These are phyloP conservation scores for Conus ventricosus DNA, from an alignment of 1,140 invertebrate genomes.

Conservation along the genomic window DNA sequence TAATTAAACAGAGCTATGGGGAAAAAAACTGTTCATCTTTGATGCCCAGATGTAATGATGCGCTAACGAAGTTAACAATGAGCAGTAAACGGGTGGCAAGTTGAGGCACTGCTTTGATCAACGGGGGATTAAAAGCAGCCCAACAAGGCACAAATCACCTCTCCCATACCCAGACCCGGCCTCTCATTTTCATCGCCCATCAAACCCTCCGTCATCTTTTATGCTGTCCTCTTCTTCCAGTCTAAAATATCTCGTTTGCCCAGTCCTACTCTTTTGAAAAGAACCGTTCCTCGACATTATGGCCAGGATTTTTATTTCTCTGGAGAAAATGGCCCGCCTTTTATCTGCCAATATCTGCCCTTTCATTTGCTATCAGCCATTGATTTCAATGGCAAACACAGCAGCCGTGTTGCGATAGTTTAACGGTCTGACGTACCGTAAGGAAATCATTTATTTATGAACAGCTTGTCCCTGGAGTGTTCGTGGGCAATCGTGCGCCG, in stretches of 20 bases:
- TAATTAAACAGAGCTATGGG: not conserved
- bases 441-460: constrained; percentile 17
- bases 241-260: constrained; percentile 6
- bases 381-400: constrained; percentile 3
- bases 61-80: constrained; percentile 11
- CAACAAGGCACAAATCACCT: constrained; percentile 4
- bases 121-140: not conserved
- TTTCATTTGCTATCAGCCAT: constrained; percentile 18
- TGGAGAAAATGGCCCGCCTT: constrained; percentile 24
- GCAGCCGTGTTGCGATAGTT: not conserved
- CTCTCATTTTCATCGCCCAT: constrained; percentile 4
- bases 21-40: not conserved
- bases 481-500: not conserved
- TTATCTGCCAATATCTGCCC: constrained; percentile 19
- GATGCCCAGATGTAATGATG: not conserved
- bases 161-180: not conserved
- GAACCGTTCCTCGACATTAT: not conserved
- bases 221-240: not conserved
- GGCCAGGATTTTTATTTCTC: constrained; percentile 20
- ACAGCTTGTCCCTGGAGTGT: not conserved
- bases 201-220: not conserved
- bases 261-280: constrained; percentile 14
- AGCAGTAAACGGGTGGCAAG: constrained; percentile 13
- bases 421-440: not conserved
- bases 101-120: not conserved